A percentile compares a stretch with the other conserved stretches of the same genome.
phyloP scores from a whole-genome alignment of 2,888 invertebrate species.

The Amphipoea lucens region DNA sequence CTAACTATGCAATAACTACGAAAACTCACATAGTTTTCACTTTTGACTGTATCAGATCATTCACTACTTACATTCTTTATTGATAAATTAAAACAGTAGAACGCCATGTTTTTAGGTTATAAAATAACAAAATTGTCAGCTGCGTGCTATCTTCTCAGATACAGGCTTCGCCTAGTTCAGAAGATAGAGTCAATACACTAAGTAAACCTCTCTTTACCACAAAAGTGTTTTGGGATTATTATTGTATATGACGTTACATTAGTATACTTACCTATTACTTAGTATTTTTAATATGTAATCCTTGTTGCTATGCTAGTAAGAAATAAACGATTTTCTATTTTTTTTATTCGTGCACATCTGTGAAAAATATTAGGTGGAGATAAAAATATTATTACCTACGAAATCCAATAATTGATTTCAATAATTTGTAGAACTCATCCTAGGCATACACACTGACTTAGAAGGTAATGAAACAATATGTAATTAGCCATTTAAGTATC shows the following conservation, averaged over 20 bases:
- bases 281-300: too few species aligned
- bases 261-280: too few species aligned
- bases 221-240: too few species aligned
- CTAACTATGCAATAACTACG: constrained; percentile 36
- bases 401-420: background rate
- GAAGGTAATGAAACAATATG: background rate
- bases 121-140: too few species aligned
- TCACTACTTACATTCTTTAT: background rate
- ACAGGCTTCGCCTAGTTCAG: too few species aligned
- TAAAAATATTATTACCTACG: too few species aligned
- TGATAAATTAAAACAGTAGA: background rate
- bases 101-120: background rate
- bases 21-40: constrained; percentile 46
- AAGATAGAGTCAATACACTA: too few species aligned
- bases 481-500: background rate
- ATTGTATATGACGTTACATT: too few species aligned
- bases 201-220: too few species aligned
- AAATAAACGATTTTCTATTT: too few species aligned
- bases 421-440: background rate
- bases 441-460: background rate
- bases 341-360: background rate
- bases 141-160: too few species aligned
- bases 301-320: too few species aligned
- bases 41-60: background rate
- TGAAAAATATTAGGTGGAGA: background rate